Evolutionary conservation across 2,113 vertebrate species (phyloP).

Genomic region (Sebastes schlegelii): DNA sequence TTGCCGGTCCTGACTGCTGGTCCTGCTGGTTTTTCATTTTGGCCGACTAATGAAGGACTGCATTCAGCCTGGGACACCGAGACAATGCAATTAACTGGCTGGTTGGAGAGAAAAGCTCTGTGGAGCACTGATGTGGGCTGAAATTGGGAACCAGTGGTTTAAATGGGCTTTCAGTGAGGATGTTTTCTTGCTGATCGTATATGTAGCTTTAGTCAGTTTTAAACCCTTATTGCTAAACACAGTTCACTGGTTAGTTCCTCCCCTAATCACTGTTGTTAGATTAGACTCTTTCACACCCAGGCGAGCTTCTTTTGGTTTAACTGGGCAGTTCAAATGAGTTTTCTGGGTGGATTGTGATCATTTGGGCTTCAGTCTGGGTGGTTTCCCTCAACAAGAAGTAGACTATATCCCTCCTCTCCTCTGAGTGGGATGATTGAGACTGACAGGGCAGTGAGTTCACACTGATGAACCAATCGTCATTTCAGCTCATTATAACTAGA

Average conservation of each 20-base stretch:
- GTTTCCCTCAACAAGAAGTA: too few relatives aligned
- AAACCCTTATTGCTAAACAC: not conserved
- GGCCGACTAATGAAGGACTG: conserved; percentile 35
- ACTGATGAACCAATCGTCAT: conserved; percentile 5
- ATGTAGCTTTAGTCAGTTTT: not conserved
- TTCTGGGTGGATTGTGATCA: not conserved
- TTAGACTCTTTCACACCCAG: not conserved
- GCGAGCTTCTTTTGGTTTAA: not conserved
- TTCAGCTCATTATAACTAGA: not conserved
- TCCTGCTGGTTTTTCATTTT: conserved; percentile 48
- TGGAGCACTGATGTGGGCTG: conserved; percentile 10
- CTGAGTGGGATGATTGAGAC: not conserved
- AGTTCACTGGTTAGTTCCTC: not conserved
- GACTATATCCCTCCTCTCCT: not conserved
- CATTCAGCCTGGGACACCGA: conserved; percentile 18
- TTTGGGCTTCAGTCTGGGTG: too few relatives aligned
- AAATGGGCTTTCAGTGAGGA: not conserved
- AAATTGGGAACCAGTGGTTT: conserved; percentile 4
- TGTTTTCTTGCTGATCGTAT: not conserved
- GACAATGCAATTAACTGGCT: conserved; percentile 43
- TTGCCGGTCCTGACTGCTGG: conserved; percentile 39
- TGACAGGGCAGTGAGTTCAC: not conserved
- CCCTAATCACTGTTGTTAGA: not conserved
- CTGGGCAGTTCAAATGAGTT: not conserved
- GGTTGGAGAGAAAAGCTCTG: conserved; percentile 38